These are phyloP conservation scores for Kryphioiulus occultus DNA, from an alignment of 2,888 invertebrate genomes.

Conservation along the genomic window DNA sequence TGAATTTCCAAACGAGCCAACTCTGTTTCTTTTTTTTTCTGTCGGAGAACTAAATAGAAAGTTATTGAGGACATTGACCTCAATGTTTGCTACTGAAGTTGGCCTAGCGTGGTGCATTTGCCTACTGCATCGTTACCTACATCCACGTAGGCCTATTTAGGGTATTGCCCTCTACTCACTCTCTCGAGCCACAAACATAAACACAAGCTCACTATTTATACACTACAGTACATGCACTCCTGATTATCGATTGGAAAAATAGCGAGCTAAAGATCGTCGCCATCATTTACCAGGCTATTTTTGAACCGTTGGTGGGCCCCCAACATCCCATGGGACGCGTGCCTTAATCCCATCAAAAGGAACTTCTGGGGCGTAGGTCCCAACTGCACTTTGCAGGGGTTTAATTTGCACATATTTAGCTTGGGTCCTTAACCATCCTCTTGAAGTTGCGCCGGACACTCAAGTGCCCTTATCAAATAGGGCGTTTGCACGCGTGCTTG, in stretches of 20 bases:
- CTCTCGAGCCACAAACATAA: background rate
- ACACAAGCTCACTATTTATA: background rate
- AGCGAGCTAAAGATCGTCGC: background rate
- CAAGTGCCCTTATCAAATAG: background rate
- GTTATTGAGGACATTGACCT: slow-evolving; percentile 31
- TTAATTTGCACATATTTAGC: no score
- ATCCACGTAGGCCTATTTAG: slow-evolving; percentile 26
- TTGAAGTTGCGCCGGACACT: background rate
- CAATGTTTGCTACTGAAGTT: slow-evolving; percentile 26
- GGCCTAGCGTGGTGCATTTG: background rate
- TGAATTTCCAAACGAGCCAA: background rate
- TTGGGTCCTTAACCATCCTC: background rate
- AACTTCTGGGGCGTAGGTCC: background rate
- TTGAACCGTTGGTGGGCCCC: background rate
- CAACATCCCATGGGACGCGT: background rate
- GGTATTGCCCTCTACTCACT: slow-evolving; percentile 26
- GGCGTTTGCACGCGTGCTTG: background rate
- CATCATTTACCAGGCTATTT: background rate
- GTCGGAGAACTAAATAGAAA: slow-evolving; percentile 30
- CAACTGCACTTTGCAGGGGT: no score
- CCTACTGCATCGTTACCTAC: slow-evolving; percentile 35
- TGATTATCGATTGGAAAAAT: background rate
- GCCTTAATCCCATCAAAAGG: background rate
- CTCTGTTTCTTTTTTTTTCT: background rate
- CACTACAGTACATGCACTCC: background rate